A percentile compares a stretch with the other conserved stretches of the same genome.
These are phyloP conservation scores for Aptenodytes patagonicus DNA, from an alignment of 2,113 vertebrate species.

Conservation along the genomic window DNA sequence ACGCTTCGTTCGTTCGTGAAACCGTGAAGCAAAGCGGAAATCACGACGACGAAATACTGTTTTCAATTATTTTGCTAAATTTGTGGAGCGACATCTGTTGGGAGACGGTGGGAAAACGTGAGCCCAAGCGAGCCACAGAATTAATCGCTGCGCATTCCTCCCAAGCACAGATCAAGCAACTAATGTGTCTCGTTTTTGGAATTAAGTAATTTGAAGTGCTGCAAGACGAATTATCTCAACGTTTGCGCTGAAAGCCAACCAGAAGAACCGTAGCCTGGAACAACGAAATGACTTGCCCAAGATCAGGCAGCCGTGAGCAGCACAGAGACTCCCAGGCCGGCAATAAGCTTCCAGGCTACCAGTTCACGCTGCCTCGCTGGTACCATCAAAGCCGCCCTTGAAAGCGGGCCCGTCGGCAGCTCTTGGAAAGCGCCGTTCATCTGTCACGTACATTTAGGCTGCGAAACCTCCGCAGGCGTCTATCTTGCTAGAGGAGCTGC, in stretches of 20 bases:
- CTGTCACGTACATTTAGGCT: not conserved
- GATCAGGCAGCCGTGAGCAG: not conserved
- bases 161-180: not conserved
- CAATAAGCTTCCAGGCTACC: not conserved
- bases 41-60: rapidly evolving
- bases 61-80: not conserved
- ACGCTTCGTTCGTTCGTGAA: rapidly evolving
- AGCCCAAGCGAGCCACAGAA: not conserved
- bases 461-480: not conserved
- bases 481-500: not conserved
- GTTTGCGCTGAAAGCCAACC: not conserved
- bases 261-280: not conserved
- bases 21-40: not conserved
- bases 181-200: not conserved
- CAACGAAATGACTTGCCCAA: rapidly evolving
- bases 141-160: not conserved
- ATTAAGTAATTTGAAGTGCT: not conserved
- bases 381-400: not conserved
- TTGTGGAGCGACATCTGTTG: not conserved
- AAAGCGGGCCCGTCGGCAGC: rapidly evolving
- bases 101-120: not conserved
- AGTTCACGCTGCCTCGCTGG: not conserved
- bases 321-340: not conserved
- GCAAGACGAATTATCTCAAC: not conserved
- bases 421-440: not conserved